phyloP scores from a whole-genome alignment of 1,140 invertebrate genomes.

The Hylaeus anthracinus region DNA sequence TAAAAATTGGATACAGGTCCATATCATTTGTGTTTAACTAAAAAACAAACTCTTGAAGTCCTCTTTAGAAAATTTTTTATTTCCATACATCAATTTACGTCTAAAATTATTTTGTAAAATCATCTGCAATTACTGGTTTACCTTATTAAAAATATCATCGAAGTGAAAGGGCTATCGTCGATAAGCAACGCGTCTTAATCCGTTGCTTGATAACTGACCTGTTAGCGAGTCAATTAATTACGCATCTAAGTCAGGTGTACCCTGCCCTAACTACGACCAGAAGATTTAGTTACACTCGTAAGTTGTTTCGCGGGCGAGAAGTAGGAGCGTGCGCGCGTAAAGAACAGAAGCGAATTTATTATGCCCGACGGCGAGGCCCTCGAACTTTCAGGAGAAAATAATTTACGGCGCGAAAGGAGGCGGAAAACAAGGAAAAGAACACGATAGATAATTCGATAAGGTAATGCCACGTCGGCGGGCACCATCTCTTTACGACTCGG shows the following conservation, averaged over 20 bases:
- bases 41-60: too few species aligned
- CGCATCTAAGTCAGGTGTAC: neutral
- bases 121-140: too few species aligned
- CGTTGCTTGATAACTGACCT: neutral
- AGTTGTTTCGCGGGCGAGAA: neutral
- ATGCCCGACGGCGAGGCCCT: neutral
- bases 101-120: too few species aligned
- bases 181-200: slow-evolving; percentile 9
- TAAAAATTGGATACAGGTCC: too few species aligned
- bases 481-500: slow-evolving; percentile 31
- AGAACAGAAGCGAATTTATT: slow-evolving; percentile 31
- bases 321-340: neutral
- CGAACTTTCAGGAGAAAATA: slow-evolving; percentile 30
- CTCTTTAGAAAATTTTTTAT: too few species aligned
- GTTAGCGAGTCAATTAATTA: slow-evolving; percentile 30
- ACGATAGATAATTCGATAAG: slow-evolving; percentile 54
- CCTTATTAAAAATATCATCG: too few species aligned
- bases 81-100: too few species aligned
- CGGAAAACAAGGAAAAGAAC: slow-evolving; percentile 2
- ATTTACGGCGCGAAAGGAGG: slow-evolving; percentile 19
- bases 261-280: too few species aligned
- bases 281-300: slow-evolving; percentile 3
- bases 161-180: too few species aligned
- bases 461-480: slow-evolving; percentile 23
- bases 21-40: too few species aligned